Base-by-base conservation (phyloP, 2,113 vertebrate species). In the Rallus limicola region DNA sequence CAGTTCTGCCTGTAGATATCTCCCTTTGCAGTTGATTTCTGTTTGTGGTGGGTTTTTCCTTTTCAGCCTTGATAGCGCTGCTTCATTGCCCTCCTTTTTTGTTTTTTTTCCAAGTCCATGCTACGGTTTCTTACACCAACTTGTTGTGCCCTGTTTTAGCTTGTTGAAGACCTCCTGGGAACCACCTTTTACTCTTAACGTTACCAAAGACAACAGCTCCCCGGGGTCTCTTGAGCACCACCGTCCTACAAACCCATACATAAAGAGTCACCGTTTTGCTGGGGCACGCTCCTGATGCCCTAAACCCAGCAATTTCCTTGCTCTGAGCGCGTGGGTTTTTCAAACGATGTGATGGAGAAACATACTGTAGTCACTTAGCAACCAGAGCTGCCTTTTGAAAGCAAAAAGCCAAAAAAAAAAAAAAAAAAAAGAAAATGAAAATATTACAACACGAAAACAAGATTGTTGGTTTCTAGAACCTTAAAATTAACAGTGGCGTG, bases 291-390 rank as follows among this genome's bases (percentile, higher is more conserved):
- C 62, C 70, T 67, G 48, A 63, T 94, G 70, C 86, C 94, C 93
- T 92, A 87, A 44, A 93, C 80, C 74, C 68, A 93, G 87, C 91
- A 85, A 93, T 93, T 95, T 94, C 48, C 46, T 82, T 65, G 65
- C 75, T 93, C 60, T 74, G 70, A 60, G 31, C 56, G 89, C 2
- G 25, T 95, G 74, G 85, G 85, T 36, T 95, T 95, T 87, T 77
- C 78, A 77, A 80, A 53, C 48, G 10, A 88, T 68, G 86, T 50
- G 84, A 85, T 52, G 80, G 65, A 82, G 91, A 89, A 94, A 56
- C 82, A 53, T 75, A 88, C 17, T 63, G 78, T 72, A 92, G 94
- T 96, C 95, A 93, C 95, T 95, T 95, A 97, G 95, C 95, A 97
- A 97, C 96, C 59, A 94, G 80, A 83, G 88, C 63, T n/a, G 56